phyloP scores from a whole-genome alignment of 2,888 invertebrate species.

The Cataglyphis albicans region DNA sequence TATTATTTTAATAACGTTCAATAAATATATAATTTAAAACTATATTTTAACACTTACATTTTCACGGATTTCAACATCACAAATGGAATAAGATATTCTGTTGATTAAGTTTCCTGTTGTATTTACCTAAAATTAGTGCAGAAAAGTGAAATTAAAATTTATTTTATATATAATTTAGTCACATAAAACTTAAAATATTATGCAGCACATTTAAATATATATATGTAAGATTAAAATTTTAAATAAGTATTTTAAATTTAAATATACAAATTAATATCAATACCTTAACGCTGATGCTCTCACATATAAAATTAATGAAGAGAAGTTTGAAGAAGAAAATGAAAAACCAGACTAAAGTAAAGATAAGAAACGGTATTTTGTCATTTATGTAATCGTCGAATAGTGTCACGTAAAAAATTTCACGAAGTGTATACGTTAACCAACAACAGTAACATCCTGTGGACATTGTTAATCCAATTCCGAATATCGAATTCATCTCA shows the following conservation, averaged over 20 bases:
- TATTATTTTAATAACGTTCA: not conserved
- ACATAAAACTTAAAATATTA: not conserved
- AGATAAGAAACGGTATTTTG: not conserved
- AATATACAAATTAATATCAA: not conserved
- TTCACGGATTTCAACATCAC: constrained; percentile 4
- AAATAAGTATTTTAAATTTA: not conserved
- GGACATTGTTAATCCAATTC: not conserved
- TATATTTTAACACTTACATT: constrained; percentile 12
- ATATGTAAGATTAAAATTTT: not conserved
- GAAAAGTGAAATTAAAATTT: not conserved
- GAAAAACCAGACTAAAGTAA: not conserved
- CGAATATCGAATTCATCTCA: constrained; percentile 26
- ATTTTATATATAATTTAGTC: not conserved
- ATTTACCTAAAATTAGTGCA: constrained; percentile 22
- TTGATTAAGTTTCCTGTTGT: constrained; percentile 9
- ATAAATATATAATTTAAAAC: not conserved
- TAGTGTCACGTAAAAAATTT: not conserved
- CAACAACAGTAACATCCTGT: not conserved
- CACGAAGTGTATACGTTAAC: not conserved
- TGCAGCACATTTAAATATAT: not conserved
- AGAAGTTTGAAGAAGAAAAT: not conserved
- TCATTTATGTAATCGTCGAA: not conserved
- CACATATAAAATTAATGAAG: constrained; percentile 12
- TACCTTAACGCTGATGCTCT: not conserved
- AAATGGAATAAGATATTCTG: constrained; percentile 16